phyloP scores from a whole-genome alignment of 1,140 invertebrate species.

The Meteorus sp. region DNA sequence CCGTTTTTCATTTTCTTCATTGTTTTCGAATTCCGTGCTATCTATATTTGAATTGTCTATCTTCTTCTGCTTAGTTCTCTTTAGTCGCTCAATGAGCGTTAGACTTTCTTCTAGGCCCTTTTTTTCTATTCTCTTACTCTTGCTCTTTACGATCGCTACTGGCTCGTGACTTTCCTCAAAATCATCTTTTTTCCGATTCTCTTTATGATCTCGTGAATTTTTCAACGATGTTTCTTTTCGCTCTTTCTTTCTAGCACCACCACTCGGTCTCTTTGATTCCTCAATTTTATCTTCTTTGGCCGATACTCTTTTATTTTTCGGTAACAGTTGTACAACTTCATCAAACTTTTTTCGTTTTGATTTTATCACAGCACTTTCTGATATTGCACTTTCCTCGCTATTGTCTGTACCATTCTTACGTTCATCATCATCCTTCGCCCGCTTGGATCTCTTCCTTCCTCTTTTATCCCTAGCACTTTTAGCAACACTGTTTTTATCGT shows the following conservation, averaged over 20 bases:
- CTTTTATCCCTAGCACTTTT: constrained; percentile 28
- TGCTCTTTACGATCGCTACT: constrained; percentile 44
- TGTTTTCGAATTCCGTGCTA: constrained; percentile 38
- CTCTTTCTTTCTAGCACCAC: constrained; percentile 39
- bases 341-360: constrained; percentile 44
- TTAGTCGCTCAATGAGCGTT: constrained; percentile 53
- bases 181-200: constrained; percentile 49
- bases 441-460: constrained; percentile 30
- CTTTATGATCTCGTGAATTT: constrained; percentile 36
- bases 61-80: constrained; percentile 58
- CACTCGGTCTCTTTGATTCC: constrained; percentile 37
- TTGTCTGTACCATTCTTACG: constrained; percentile 17
- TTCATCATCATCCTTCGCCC: constrained; percentile 24
- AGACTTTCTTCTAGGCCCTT: constrained; percentile 53
- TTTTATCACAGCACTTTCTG: constrained; percentile 51
- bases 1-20: constrained; percentile 26
- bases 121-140: constrained; percentile 51
- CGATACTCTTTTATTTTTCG: constrained; percentile 56
- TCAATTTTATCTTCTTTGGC: constrained; percentile 53
- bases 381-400: constrained; percentile 46
- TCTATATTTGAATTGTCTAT: constrained; percentile 52
- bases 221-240: constrained; percentile 34
- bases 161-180: constrained; percentile 51
- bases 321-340: constrained; percentile 49
- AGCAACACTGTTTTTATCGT: no score